These are phyloP conservation scores for Melipona beecheii DNA, from an alignment of 2,888 invertebrate species.

Conservation along the genomic window DNA sequence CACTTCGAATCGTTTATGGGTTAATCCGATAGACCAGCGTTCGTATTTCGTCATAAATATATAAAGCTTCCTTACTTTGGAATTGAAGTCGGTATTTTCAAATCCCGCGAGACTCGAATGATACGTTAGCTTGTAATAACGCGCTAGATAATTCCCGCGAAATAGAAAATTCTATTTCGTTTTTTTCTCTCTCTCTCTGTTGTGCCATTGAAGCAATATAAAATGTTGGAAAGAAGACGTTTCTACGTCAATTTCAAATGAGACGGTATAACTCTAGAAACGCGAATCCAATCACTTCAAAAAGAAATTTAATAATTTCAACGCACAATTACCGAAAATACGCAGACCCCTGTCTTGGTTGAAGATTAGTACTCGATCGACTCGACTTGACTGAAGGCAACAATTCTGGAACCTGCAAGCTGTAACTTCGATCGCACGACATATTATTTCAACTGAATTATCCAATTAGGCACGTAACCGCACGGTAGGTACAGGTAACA, in stretches of 20 bases:
- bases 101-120: slow-evolving; percentile 41
- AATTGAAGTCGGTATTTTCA: slow-evolving; percentile 39
- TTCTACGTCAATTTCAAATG: no score
- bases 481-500: no score
- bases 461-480: background rate
- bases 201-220: background rate
- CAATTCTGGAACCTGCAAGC: no score
- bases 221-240: background rate
- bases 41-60: slow-evolving; percentile 61
- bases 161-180: background rate
- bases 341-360: no score
- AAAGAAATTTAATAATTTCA: background rate
- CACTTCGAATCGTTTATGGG: slow-evolving; percentile 67
- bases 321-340: background rate
- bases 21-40: slow-evolving; percentile 66
- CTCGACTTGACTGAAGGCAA: no score
- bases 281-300: no score
- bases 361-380: no score
- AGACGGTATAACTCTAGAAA: no score
- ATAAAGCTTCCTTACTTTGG: slow-evolving; percentile 61
- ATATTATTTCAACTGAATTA: background rate
- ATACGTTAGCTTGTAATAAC: slow-evolving; percentile 34
- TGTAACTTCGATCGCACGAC: no score
- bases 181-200: no score
- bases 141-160: background rate